Evolutionary conservation across 2,113 vertebrate species (phyloP).

Genomic region (Sarotherodon lohbergeri): DNA sequence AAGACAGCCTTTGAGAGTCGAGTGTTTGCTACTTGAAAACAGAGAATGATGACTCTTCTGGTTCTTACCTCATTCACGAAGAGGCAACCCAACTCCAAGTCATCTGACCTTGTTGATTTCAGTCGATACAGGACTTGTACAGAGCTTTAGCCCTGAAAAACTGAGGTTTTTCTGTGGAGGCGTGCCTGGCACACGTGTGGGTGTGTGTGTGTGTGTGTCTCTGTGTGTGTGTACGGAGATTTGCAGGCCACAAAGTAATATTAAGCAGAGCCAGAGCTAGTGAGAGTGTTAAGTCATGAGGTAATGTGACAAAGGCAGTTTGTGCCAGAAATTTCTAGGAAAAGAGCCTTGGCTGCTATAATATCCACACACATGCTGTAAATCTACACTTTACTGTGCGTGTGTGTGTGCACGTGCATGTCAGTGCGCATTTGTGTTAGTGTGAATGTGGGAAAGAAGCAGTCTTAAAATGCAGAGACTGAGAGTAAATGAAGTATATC

Average conservation of each 20-base stretch:
- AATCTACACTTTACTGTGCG: conserved; percentile 24
- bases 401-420: neutral
- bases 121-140: neutral
- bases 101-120: conserved; percentile 33
- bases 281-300: conserved; percentile 61
- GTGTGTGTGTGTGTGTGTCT: neutral
- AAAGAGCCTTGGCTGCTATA: conserved; percentile 52
- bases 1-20: conserved; percentile 42
- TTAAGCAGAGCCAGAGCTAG: conserved; percentile 45
- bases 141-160: neutral
- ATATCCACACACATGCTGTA: conserved; percentile 63
- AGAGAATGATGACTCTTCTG: conserved; percentile 37
- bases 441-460: neutral
- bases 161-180: conserved; percentile 2
- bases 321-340: conserved; percentile 72
- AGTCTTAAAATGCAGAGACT: neutral
- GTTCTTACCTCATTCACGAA: conserved; percentile 17
- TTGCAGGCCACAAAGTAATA: conserved; percentile 32
- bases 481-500: neutral
- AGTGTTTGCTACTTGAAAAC: conserved; percentile 46
- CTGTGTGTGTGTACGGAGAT: neutral
- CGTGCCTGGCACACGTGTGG: neutral
- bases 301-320: conserved; percentile 57
- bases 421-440: neutral
- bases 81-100: conserved; percentile 5